Evolutionary conservation across 2,797 vertebrate genomes (phyloP), one percentile per base, ranked within the genome.

Genomic region (Cuculus canorus): DNA sequence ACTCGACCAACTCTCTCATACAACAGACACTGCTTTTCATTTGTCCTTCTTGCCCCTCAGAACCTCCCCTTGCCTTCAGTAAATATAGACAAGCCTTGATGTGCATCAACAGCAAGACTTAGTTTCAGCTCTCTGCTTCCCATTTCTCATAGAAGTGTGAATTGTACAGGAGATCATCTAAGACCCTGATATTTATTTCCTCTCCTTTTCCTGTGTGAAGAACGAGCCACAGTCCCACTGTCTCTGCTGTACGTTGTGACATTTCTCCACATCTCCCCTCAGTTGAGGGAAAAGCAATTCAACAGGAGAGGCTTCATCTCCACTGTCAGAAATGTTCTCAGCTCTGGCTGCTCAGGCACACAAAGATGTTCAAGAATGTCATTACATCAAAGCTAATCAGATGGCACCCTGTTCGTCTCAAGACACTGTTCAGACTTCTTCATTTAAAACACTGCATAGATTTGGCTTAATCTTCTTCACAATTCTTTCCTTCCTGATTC

Each of bases 301-400:
- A 60, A 61, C 69, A 72, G 43, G 41, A 88, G 27, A 88, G 22
- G 39, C 56, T 93, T 76, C 77, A 41, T 73, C 48, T 85, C 47
- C 19, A 27, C 86, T 56, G 13, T 52, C 48, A 77, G 43, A 60
- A 77, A 54, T 5, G 11, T 88, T 96, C 87, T 64, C 52, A 43
- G 78, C 61, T 81, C 72, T 65, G 68, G 64, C 83, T 92, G 83
- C 86, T 93, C 41, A 85, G 64, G 37, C 65, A 80, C 50, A 90
- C 33, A 41, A 73, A 85, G 37, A 70, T 54, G 30, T 88, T 94
- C 37, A 93, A 92, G 78, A 95, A 82, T 90, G 93, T 71, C 70
- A 71, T 87, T 93, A 91, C 91, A 96, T 92, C 86, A 94, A 50
- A 95, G 83, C 68, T 92, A 94, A 94, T 95, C 88, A 93, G 90